phyloP scores from a whole-genome alignment of 2,113 vertebrate genomes.

The Ceratotherium simum region DNA sequence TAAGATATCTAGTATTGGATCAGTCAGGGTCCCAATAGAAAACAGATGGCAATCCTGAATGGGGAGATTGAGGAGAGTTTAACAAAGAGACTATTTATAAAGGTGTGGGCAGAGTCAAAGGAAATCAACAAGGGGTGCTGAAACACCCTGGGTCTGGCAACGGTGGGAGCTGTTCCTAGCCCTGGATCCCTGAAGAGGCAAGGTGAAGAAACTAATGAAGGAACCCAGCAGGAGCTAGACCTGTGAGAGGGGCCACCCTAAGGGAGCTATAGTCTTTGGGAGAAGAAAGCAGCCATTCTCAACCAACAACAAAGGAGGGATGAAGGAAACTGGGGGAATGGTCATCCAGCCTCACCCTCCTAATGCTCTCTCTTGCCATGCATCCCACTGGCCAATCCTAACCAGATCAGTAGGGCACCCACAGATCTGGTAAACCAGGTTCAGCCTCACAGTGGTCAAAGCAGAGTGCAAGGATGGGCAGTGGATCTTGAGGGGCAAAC shows the following conservation, averaged over 20 bases:
- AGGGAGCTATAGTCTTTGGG: background rate
- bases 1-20: background rate
- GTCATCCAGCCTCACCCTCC: accelerated
- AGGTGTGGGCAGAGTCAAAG: background rate
- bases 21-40: background rate
- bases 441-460: background rate
- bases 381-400: background rate
- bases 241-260: background rate
- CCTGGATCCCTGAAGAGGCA: background rate
- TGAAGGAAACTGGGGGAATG: background rate
- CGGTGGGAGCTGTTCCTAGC: background rate
- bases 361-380: background rate
- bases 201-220: background rate
- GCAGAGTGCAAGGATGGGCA: background rate
- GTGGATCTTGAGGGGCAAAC: background rate
- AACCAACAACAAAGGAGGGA: background rate
- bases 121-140: background rate
- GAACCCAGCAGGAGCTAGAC: background rate
- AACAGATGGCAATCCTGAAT: background rate
- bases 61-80: background rate
- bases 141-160: background rate
- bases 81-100: background rate
- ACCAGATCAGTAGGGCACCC: too few relatives aligned
- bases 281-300: background rate
- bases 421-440: background rate